A percentile compares a stretch with the other conserved stretches of the same genome.
Evolutionary conservation across 2,797 vertebrate genomes (phyloP).

Genomic region (Notamacropus eugenii): DNA sequence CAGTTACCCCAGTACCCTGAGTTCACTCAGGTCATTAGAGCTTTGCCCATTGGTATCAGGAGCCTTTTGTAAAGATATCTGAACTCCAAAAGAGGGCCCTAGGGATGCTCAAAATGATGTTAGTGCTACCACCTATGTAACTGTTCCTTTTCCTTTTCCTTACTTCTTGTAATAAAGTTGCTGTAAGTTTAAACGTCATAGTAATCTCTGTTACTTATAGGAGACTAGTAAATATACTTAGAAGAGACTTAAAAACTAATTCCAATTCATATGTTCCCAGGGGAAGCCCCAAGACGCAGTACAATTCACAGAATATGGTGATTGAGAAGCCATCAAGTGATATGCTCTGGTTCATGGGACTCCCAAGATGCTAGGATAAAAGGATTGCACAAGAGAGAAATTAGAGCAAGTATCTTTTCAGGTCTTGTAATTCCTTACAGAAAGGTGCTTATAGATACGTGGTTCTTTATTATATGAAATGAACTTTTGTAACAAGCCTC

Average conservation of each 20-base stretch:
- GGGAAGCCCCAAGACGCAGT: background rate
- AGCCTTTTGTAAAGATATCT: too few relatives aligned
- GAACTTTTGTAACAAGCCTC: background rate
- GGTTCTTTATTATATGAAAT: background rate
- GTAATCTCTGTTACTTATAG: background rate
- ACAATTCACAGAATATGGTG: background rate
- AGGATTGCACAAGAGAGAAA: background rate
- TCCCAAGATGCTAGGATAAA: background rate
- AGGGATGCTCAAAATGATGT: background rate
- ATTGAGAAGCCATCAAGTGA: background rate
- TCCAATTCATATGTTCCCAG: background rate
- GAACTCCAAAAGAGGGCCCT: too few relatives aligned
- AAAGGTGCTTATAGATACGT: background rate
- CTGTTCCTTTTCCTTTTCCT: background rate
- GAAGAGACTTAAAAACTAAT: background rate
- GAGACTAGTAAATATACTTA: background rate
- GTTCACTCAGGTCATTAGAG: background rate
- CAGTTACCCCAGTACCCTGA: background rate
- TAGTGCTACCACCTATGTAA: background rate
- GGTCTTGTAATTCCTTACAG: background rate
- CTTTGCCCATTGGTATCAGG: background rate
- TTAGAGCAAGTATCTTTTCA: background rate
- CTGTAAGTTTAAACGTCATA: background rate
- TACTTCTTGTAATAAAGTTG: background rate
- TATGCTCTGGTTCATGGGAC: background rate